Base-by-base conservation (phyloP, 2,797 vertebrate genomes). In the Semotilus atromaculatus region DNA sequence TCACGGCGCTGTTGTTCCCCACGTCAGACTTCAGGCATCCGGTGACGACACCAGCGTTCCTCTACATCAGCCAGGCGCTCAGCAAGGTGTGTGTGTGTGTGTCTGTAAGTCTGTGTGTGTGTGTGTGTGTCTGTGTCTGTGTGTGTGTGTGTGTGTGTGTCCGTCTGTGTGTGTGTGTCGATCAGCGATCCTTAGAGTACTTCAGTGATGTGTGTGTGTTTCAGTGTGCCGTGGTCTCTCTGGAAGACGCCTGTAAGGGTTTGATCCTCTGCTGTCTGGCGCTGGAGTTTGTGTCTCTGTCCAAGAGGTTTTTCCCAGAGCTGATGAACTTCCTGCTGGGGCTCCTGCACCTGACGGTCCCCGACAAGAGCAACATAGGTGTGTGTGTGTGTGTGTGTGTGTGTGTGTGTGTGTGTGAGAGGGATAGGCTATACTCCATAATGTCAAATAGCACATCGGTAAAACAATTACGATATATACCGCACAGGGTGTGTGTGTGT, bases 21-120 rank as follows among this genome's bases (percentile, higher is more conserved):
- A 96, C 97, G 16, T 99, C 98, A 1, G 98, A 99, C 91, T 98
- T 98, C 93, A 91, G 97, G 93, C 98, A 99, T 82, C 96, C 97
- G 0, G 96, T 99, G 19, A 96, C 96, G n/a, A 99, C 97, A 8
- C 98, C 98, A 1, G 96, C 97, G 0, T 91, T 99, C 87, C 87
- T 97, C 5, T 97, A 96, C 90, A 95, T 99, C 94, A 96, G 97
- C 91, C 97, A 97, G 91, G 89, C 96, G 2, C 96, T 99, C 83
- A 97, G 95, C 0, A 98, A 97, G 97, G 98, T 98, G 5, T 43
- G 73, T 29, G 36, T 80, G 81, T 70, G 64, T n/a, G 1, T 29
- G 45, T 84, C 2, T 16, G 1, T 40, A 21, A 43, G 9, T 6
- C n/a, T 64, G 13, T 40, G 26, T 51, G 26, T 74, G 43, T 80